phyloP scores from a whole-genome alignment of 2,888 invertebrate species.

The Thecophora atra region DNA sequence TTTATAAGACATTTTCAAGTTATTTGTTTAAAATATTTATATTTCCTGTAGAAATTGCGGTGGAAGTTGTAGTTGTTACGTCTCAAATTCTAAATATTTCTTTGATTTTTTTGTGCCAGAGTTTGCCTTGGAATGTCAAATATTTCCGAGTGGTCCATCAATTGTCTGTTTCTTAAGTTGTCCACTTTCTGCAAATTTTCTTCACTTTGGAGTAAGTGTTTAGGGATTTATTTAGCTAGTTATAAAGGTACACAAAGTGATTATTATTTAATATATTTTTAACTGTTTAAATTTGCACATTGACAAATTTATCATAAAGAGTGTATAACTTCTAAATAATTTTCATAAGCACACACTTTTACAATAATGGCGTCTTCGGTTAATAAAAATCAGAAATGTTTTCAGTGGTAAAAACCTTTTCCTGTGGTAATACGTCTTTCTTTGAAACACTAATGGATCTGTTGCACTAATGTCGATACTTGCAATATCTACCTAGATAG shows the following conservation, averaged over 20 bases:
- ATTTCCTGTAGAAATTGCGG: slow-evolving; percentile 13
- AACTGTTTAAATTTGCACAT: background rate
- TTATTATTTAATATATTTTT: background rate
- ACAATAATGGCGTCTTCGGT: no score
- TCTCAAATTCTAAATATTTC: background rate
- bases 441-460: no score
- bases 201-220: slow-evolving; percentile 22
- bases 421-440: no score
- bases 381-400: no score
- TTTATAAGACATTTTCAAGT: slow-evolving; percentile 23
- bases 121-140: background rate
- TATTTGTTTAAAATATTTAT: slow-evolving; percentile 31
- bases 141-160: slow-evolving; percentile 26
- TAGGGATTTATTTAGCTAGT: slow-evolving; percentile 7
- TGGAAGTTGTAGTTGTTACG: slow-evolving; percentile 17
- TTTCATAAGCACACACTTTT: no score
- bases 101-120: no score
- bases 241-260: background rate
- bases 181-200: background rate
- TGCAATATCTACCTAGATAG: no score
- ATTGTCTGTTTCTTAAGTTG: slow-evolving; percentile 14
- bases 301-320: no score
- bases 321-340: no score
- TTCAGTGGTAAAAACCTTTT: no score
- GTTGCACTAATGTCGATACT: no score